A percentile compares a stretch with the other conserved stretches of the same genome.
These are phyloP conservation scores for Penaeus indicus DNA, from an alignment of 1,140 invertebrate species.

Conservation along the genomic window DNA sequence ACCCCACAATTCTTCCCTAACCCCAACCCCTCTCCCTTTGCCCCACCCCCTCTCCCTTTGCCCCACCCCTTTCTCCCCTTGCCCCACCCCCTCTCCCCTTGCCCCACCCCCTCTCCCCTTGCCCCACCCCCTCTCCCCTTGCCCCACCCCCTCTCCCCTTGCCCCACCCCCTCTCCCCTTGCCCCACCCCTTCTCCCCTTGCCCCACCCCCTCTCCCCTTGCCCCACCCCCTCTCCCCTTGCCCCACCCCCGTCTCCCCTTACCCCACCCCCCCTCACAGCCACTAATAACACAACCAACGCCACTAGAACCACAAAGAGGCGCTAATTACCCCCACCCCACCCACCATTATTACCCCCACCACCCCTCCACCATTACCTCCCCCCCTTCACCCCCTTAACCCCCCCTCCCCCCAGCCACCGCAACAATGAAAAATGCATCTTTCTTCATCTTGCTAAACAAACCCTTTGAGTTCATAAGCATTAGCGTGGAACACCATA, in stretches of 20 bases:
- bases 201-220: neutral
- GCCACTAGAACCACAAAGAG: conserved; percentile 49
- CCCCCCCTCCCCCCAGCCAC: conserved; percentile 37
- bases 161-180: too few relatives aligned
- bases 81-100: neutral
- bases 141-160: neutral
- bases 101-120: neutral
- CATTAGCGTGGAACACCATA: conserved; percentile 27
- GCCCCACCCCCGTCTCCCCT: neutral
- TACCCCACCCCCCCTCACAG: neutral
- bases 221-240: neutral
- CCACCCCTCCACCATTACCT: conserved; percentile 21
- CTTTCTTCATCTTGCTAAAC: conserved; percentile 43
- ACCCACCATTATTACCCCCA: conserved; percentile 45
- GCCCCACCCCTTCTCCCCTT: neutral
- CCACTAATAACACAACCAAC: conserved; percentile 40
- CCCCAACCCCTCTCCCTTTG: neutral
- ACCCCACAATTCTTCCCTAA: neutral
- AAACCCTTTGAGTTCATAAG: conserved; percentile 21
- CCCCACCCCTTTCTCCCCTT: neutral
- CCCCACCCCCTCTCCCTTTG: neutral
- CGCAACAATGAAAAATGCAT: conserved; percentile 49
- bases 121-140: neutral
- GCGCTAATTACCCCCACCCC: conserved; percentile 53
- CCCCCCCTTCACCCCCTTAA: neutral